Base-by-base conservation (phyloP, 2,113 vertebrate species). In the Antechinus stuartii region DNA sequence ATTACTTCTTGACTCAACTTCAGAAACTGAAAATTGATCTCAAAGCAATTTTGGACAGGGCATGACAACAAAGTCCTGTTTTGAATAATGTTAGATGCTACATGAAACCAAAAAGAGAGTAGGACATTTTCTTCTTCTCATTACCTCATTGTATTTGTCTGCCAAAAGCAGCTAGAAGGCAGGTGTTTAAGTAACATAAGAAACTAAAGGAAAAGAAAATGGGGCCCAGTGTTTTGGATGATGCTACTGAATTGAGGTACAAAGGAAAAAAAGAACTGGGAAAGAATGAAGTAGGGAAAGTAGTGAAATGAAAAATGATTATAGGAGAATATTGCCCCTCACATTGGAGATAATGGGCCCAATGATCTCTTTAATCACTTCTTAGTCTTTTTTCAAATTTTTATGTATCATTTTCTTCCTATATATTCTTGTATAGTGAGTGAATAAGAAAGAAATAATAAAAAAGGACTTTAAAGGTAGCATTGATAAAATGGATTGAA, bases 121-220 rank as follows among this genome's bases (percentile, higher is more conserved):
- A 94, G 94, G 92, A 96, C 94, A 93, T 96, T 98, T 95, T 94
- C 94, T 97, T 96, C 94, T 91, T 91, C 47, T 94, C 30, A 97
- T 91, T 52, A 95, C 95, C 93, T 97, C 96, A 96, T 95, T 90
- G 90, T 14, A 25, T 84, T 7, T 68, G 95, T 90, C 93, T 95
- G 96, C 96, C 96, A 95, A 90, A 89, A 92, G 19, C 91, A 49
- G 94, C 53, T 0, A 91, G 95, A n/a, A 97, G 96, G 96, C 97
- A 96, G 96, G 97, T 97, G 96, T 93, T 84, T 0, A 12, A 25
- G 61, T 0, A 19, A 27, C 91, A 57, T 53, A 56, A 96, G 95
- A 26, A 52, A 89, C 94, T 26, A 42, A 30, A 23, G 19, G 93
- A 92, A 52, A 94, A 52, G 42, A 16, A 30, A 49, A 92, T 0